Evolutionary conservation across 1,140 invertebrate species (phyloP).

Genomic region (Zaprionus vittiger): DNA sequence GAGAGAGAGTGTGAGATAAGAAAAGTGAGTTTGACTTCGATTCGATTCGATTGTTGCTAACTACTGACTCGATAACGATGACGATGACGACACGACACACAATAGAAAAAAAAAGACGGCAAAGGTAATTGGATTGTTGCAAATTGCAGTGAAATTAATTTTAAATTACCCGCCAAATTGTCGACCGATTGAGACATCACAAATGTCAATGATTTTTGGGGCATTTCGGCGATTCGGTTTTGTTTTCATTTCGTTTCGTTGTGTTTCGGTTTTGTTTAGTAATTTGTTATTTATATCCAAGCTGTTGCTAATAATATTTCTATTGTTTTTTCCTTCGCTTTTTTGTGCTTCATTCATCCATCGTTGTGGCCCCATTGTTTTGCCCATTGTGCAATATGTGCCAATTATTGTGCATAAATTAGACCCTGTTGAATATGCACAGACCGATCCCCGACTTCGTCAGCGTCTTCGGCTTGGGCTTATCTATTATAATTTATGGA

Average conservation of each 20-base stretch:
- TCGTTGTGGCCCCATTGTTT: slow-evolving; percentile 27
- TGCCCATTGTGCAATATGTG: slow-evolving; percentile 71
- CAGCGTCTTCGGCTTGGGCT: slow-evolving; percentile 11
- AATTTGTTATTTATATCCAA: slow-evolving; percentile 26
- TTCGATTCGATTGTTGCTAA: slow-evolving; percentile 1
- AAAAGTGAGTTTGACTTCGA: slow-evolving; percentile 39
- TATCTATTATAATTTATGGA: slow-evolving; percentile 50
- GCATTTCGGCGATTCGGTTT: slow-evolving; percentile 43
- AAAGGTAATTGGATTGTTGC: slow-evolving; percentile 64
- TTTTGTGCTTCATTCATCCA: background rate
- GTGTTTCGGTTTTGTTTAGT: slow-evolving; percentile 5
- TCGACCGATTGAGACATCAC: slow-evolving; percentile 74
- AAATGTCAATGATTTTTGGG: slow-evolving; percentile 78
- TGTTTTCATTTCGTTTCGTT: slow-evolving; percentile 12
- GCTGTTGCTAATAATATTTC: slow-evolving; percentile 19
- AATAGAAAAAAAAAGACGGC: slow-evolving; percentile 2
- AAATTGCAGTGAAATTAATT: slow-evolving; percentile 79
- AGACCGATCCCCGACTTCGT: slow-evolving; percentile 24
- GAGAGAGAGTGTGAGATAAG: slow-evolving; percentile 26
- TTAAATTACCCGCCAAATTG: slow-evolving; percentile 79
- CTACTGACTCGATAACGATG: slow-evolving; percentile 3
- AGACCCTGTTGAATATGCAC: slow-evolving; percentile 70
- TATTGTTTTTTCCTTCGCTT: slow-evolving; percentile 9
- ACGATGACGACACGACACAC: slow-evolving; percentile 74
- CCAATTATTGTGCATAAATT: slow-evolving; percentile 77